Base-by-base conservation (phyloP, 2,797 vertebrate genomes). In the Falco rusticolus region DNA sequence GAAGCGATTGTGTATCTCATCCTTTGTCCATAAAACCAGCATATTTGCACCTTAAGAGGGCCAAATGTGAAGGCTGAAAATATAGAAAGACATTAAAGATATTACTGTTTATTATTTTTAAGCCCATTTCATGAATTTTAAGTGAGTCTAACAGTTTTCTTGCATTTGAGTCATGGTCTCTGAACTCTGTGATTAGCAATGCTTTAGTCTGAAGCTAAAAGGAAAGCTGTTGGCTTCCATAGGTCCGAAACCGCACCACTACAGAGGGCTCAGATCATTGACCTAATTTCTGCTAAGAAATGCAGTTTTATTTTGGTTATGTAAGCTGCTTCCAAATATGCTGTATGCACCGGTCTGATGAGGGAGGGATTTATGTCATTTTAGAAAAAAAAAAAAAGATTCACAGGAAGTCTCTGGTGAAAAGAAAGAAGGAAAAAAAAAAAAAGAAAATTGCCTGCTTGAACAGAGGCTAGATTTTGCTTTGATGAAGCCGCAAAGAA, bases 401-500 rank as follows among this genome's bases (percentile, higher is more conserved):
- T 37, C 31, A 51, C 26, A 78, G 89, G 64, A 96, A 77, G 29
- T 74, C 37, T 92, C 33, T 71, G 75, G 82, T 57, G 57, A n/a
- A 84, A 87, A 86, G 41, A 47, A 72, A 68, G 34, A 13, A 64
- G 9, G 16, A 5, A 18, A 13, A n/a, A 56, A 7, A 34, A 37
- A 71, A 45, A 64, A 53, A 68, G 26, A 75, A 77, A 80, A 59
- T 24, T n/a, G 37, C 18, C 76, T 88, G 26, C 56, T 90, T 87
- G 59, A 90, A 50, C 47, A 91, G 83, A 93, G 65, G 74, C 25
- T 90, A 31, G n/a, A 77, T 77, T 95, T 94, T 92, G 25, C 91
- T 95, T 96, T 97, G 83, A 95, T 87, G 88, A 89, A 90, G 71
- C 77, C 1, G 0, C 93, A 93, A 94, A 90, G 91, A 93, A 90